Base-by-base conservation (phyloP, 2,888 invertebrate species). In the Rhamnusium bicolor region DNA sequence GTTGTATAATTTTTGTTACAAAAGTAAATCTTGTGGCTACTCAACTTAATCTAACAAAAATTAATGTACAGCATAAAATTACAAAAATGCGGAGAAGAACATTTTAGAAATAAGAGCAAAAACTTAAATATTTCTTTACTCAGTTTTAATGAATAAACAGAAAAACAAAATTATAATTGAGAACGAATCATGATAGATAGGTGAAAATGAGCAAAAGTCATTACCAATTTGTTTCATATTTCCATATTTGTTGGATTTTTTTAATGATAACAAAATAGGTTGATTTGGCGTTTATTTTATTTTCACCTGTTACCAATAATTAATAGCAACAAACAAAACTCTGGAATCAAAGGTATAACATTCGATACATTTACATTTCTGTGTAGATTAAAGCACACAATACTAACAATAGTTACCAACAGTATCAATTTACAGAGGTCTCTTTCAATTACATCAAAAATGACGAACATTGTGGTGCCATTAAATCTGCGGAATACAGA, bases 401-500 rank as follows among this genome's bases (percentile, higher is more conserved):
- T 67, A 29, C 46, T 40, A 54, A 67, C 67, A 67, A 67, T 67
- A 56, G 67, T 58, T 47, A 60, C 53, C 71, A 81, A 79, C 79
- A 76, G 79, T 82, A 82, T 81, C 81, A 82, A 82, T 82, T 82
- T 80, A 76, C 79, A 79, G 76, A 80, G 79, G 80, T 82, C 82
- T 77, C 84, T 81, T 84, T 84, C 82, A 84, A 84, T 84, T 82
- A 83, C 74, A 79, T 78, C 81, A 82, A 84, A 84, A 84, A 84
- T 82, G 83, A 82, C 81, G 82, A 82, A 82, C 84, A 82, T 81
- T 80, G 81, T 79, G 81, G 78, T 63, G 79, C 84, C 83, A 83
- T 85, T 85, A 84, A 85, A 84, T 84, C 82, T 80, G 80, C 80
- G 81, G 83, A 84, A 85, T 85, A 84, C 83, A 84, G 83, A 84